Evolutionary conservation across 2,797 vertebrate genomes (phyloP).

Genomic region (Geotrypetes seraphini): DNA sequence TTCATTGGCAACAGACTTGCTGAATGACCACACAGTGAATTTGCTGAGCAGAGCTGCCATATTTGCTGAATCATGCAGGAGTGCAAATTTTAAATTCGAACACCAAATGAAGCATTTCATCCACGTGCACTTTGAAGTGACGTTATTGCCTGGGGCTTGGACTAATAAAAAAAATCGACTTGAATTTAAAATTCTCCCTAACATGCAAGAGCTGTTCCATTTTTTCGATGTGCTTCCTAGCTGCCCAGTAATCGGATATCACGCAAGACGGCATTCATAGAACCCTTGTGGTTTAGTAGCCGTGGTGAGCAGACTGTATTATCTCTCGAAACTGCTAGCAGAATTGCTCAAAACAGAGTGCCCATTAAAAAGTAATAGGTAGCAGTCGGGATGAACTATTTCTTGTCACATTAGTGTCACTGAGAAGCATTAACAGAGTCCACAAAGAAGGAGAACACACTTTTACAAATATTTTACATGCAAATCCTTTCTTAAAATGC

Average conservation of each 20-base stretch:
- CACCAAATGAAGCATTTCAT: no score
- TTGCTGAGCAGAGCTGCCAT: no score
- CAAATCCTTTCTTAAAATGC: conserved; percentile 18
- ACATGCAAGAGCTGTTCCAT: no score
- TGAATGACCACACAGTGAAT: no score
- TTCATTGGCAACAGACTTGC: no score
- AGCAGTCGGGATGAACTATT: conserved; percentile 12
- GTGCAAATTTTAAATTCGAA: no score
- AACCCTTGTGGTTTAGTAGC: neutral
- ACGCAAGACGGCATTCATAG: neutral
- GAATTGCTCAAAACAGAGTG: conserved; percentile 31
- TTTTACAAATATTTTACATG: conserved; percentile 33
- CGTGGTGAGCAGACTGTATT: neutral
- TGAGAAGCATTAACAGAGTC: conserved; percentile 29
- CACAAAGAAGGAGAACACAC: conserved; percentile 25
- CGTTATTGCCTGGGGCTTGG: no score
- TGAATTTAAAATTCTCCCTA: no score
- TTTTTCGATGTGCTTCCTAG: no score
- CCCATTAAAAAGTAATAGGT: conserved; percentile 41
- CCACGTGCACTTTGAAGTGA: no score
- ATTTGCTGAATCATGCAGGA: no score
- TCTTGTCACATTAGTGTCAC: conserved; percentile 26
- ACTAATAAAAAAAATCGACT: no score
- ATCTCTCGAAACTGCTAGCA: conserved; percentile 21
- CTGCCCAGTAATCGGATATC: conserved; percentile 2